A percentile compares a stretch with the other conserved stretches of the same genome.
Evolutionary conservation across 2,888 invertebrate genomes (phyloP).

Genomic region (Parascotia fuliginaria): DNA sequence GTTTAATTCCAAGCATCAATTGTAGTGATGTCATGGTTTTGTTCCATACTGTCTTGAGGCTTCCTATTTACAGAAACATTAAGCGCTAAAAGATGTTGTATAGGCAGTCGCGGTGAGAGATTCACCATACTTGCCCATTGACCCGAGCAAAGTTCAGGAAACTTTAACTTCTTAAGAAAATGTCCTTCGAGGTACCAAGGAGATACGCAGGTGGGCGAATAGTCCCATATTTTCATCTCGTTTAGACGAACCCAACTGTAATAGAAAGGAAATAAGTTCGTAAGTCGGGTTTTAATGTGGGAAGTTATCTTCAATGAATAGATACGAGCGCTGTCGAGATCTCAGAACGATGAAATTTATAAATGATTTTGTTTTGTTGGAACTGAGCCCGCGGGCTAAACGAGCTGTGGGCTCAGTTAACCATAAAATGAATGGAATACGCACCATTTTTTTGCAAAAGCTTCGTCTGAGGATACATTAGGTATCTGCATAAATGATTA

Average conservation of each 20-base stretch:
- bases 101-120: conserved; percentile 87
- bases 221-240: conserved; percentile 89
- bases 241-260: conserved; percentile 89
- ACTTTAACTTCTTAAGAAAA: conserved; percentile 88
- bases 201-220: conserved; percentile 89
- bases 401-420: no score
- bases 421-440: no score
- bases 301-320: no score
- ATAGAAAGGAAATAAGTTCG: conserved; percentile 34
- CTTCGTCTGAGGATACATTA: no score
- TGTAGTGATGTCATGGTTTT: conserved; percentile 74
- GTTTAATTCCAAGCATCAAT: conserved; percentile 66
- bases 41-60: conserved; percentile 80
- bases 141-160: conserved; percentile 90
- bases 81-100: conserved; percentile 80
- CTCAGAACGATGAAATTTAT: no score
- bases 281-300: no score
- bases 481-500: no score
- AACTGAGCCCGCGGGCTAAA: no score
- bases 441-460: no score
- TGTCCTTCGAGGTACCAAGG: conserved; percentile 90
- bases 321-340: no score
- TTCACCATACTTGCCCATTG: conserved; percentile 93
- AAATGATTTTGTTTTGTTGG: no score
- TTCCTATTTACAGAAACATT: conserved; percentile 82